phyloP scores from a whole-genome alignment of 2,113 vertebrate genomes.

The Tretioscincus oriximinensis region DNA sequence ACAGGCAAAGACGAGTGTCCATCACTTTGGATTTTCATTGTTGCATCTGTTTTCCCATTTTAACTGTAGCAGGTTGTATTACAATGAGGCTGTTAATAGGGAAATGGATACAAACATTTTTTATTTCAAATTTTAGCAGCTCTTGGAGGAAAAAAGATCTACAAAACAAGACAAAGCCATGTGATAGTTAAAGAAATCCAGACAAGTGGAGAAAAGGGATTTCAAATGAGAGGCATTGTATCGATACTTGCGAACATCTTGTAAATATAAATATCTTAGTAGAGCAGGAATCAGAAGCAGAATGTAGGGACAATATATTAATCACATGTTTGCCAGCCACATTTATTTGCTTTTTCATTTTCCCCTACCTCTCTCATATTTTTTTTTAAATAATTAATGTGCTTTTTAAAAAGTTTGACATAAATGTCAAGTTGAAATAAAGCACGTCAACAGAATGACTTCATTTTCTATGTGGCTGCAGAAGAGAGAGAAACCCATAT shows the following conservation, averaged over 20 bases:
- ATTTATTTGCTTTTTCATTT: neutral
- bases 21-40: slow-evolving; percentile 80
- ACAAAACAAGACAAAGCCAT: slow-evolving; percentile 75
- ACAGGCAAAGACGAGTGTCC: slow-evolving; percentile 77
- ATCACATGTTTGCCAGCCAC: slow-evolving; percentile 57
- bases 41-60: slow-evolving; percentile 79
- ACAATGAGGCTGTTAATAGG: slow-evolving; percentile 73
- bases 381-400: slow-evolving; percentile 67
- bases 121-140: slow-evolving; percentile 73
- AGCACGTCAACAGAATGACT: slow-evolving; percentile 72
- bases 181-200: slow-evolving; percentile 65
- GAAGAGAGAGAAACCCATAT: slow-evolving; percentile 60
- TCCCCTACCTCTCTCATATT: neutral
- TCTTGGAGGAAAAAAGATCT: slow-evolving; percentile 67
- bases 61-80: slow-evolving; percentile 77
- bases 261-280: slow-evolving; percentile 64
- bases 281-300: neutral
- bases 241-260: slow-evolving; percentile 62
- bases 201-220: neutral
- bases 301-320: slow-evolving; percentile 40
- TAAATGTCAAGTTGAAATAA: slow-evolving; percentile 73
- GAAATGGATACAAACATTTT: slow-evolving; percentile 75
- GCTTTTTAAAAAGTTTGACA: slow-evolving; percentile 68
- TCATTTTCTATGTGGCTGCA: slow-evolving; percentile 66
- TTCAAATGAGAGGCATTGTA: slow-evolving; percentile 60